Evolutionary conservation across 1,140 invertebrate species (phyloP), one percentile per base, ranked within the genome.

Genomic region (Agraylea sexmaculata): DNA sequence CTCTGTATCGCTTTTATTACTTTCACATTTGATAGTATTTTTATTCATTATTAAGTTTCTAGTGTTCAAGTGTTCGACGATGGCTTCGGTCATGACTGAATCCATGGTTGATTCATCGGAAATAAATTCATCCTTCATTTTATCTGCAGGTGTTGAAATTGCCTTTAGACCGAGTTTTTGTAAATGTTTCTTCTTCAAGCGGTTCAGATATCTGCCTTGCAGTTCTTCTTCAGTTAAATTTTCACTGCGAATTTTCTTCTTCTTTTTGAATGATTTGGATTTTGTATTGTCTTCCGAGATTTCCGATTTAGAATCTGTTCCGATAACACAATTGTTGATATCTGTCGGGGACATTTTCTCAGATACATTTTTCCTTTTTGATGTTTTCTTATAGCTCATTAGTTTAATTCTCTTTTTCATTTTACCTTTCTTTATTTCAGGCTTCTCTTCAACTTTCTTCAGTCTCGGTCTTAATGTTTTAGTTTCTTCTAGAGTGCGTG

Each of bases 181-280:
- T 11, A 74, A 50, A 49, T 73, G 70, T 37, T 68, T 70, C 33
- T 72, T 58, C 45, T 74, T 73, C 49, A 67, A 64, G 30, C 64
- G 69, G 37, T 62, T 62, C 51, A 58, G 45, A 42, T 53, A 58
- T 40, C 49, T 55, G 49, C 19, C 42, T 44, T 47, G 51, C 48
- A 42, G 40, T 37, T 45, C 39, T 43, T 53, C 40, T 23, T 45
- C 37, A 19, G 20, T 55, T 51, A 27, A 27, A 2, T n/a, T n/a
- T 4, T 30, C 29, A 11, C 11, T 11, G 4, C 12, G 3, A 30
- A 11, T 13, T n/a, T 7, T 27, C n/a, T 7, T 27, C 7, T 6
- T 34, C 32, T 11, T 34, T 4, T 6, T 18, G 32, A 19, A 16
- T 16, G 12, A 34, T 18, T 17, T 15, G 2, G 29, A 11, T 3